Conservation (phyloP, 2,113 vertebrate genomes). For the Xyliphius kryptos region DNA sequence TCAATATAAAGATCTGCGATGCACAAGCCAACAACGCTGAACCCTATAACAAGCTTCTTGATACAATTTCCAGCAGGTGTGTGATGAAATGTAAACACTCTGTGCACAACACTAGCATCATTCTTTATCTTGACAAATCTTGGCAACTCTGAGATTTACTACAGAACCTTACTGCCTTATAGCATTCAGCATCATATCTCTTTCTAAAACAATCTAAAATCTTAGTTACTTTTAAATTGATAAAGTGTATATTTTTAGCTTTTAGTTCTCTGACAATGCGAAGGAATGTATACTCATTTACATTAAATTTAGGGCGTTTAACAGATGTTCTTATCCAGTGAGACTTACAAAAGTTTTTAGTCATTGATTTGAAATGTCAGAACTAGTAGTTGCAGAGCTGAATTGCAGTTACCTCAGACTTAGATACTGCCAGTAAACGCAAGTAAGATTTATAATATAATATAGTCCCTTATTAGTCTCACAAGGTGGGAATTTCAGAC, state of each 20-base stretch:
- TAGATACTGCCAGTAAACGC: too few species aligned
- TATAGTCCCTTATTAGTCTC: too few species aligned
- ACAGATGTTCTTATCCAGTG: too few species aligned
- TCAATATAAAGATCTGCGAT: conserved; percentile 13
- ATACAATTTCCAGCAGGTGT: conserved; percentile 6
- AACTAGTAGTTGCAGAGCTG: too few species aligned
- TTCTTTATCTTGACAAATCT: neutral
- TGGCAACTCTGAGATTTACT: neutral
- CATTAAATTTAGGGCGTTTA: too few species aligned
- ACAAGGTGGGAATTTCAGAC: too few species aligned
- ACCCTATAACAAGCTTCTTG: neutral
- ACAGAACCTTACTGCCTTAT: neutral
- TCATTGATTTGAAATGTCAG: too few species aligned
- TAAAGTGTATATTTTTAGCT: too few species aligned
- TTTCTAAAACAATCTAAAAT: neutral
- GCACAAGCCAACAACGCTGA: neutral
- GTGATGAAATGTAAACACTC: neutral
- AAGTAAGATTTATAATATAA: too few species aligned
- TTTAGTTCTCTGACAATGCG: neutral
- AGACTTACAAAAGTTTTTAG: too few species aligned
- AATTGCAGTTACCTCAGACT: too few species aligned
- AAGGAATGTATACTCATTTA: too few species aligned
- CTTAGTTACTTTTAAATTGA: neutral
- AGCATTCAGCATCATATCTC: neutral
- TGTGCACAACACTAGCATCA: neutral